These are phyloP conservation scores for Xenopus borealis DNA, from an alignment of 2,113 vertebrate genomes.

Conservation along the genomic window DNA sequence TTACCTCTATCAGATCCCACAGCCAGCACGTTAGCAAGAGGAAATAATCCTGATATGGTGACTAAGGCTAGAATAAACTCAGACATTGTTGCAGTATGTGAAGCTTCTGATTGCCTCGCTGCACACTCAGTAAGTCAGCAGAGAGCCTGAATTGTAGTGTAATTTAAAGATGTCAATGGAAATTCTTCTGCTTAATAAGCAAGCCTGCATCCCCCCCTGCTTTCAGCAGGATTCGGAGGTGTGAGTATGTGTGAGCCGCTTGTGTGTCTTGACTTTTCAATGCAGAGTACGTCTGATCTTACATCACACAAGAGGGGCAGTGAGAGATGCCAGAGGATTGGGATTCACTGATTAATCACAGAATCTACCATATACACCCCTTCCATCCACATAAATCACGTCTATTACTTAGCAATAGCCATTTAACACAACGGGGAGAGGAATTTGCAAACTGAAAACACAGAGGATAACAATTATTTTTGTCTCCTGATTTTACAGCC, in stretches of 20 bases:
- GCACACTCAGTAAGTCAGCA: conserved; percentile 60
- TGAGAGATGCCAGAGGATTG: conserved; percentile 59
- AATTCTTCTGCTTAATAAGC: conserved; percentile 68
- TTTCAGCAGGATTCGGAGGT: conserved; percentile 64
- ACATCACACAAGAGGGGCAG: conserved; percentile 70
- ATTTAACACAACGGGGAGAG: conserved; percentile 48
- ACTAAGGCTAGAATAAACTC: conserved; percentile 78
- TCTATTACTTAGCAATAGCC: conserved; percentile 53
- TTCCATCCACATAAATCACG: conserved; percentile 52
- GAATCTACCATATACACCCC: conserved; percentile 49
- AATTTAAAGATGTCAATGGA: conserved; percentile 68
- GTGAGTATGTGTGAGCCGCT: conserved; percentile 60
- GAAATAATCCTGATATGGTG: conserved; percentile 87
- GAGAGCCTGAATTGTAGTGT: conserved; percentile 61
- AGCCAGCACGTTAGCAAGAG: conserved; percentile 68
- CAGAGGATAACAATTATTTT: conserved; percentile 23
- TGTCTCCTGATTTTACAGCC: background rate
- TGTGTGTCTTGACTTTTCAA: conserved; percentile 74
- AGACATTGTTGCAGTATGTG: conserved; percentile 75
- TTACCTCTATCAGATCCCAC: conserved; percentile 77
- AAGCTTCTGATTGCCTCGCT: conserved; percentile 54
- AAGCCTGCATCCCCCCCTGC: conserved; percentile 62
- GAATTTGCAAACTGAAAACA: conserved; percentile 29
- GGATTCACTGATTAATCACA: conserved; percentile 61
- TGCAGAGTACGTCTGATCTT: conserved; percentile 67